A percentile compares a stretch with the other conserved stretches of the same genome.
Evolutionary conservation across 2,113 vertebrate species (phyloP).

Genomic region (Numenius arquata): DNA sequence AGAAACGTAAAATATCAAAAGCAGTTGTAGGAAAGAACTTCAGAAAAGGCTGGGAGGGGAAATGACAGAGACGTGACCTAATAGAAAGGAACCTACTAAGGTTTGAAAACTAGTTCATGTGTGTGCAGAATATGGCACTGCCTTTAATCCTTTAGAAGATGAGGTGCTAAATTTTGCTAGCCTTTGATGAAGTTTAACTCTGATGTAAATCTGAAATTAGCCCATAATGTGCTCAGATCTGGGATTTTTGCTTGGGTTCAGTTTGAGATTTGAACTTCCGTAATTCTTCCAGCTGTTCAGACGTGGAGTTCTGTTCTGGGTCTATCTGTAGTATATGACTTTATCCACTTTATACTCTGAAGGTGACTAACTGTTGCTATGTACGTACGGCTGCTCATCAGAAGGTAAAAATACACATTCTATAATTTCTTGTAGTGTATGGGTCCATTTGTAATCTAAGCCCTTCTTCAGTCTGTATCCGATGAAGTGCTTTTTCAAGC

Average conservation of each 20-base stretch:
- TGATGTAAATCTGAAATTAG: not conserved
- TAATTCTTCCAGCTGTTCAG: slow-evolving; percentile 4
- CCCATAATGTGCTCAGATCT: not conserved
- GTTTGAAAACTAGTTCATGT: not conserved
- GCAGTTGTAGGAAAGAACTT: slow-evolving; percentile 4
- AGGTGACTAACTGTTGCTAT: not conserved
- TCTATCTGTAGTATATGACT: not conserved
- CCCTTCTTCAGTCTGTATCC: not conserved
- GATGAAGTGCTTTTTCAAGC: not conserved
- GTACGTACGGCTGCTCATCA: not conserved
- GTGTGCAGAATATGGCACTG: not conserved
- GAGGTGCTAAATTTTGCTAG: slow-evolving; percentile 4
- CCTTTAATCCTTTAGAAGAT: not conserved
- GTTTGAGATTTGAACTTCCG: not conserved
- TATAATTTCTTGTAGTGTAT: not conserved
- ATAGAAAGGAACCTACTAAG: not conserved
- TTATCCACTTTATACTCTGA: not conserved
- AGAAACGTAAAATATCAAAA: slow-evolving; percentile 16
- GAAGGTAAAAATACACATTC: not conserved
- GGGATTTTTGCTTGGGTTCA: not conserved
- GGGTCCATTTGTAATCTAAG: not conserved
- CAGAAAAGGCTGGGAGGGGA: not conserved
- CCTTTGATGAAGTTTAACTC: not conserved
- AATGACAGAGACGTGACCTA: slow-evolving; percentile 10
- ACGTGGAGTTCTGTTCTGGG: not conserved